Evolutionary conservation across 2,113 vertebrate genomes (phyloP).

Genomic region (Geococcyx californianus): DNA sequence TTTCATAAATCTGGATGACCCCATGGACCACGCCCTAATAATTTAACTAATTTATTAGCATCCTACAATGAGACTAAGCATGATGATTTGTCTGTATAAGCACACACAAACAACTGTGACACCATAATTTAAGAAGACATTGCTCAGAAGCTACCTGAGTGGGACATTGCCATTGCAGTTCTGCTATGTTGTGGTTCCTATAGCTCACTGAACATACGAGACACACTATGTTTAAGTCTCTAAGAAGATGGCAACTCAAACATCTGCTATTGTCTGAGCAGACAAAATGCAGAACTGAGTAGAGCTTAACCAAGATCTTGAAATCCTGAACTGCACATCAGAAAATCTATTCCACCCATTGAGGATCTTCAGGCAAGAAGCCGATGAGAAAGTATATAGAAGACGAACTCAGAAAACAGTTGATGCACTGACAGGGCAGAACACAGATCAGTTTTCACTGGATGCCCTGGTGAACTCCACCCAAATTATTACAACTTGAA

Average conservation of each 20-base stretch:
- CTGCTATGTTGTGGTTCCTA: not conserved
- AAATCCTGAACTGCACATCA: not conserved
- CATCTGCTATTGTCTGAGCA: not conserved
- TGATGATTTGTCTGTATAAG: not conserved
- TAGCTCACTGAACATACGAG: not conserved
- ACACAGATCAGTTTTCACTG: not conserved
- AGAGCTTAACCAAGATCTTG: not conserved
- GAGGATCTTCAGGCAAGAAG: not conserved
- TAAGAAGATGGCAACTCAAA: not conserved
- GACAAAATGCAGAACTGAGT: not conserved
- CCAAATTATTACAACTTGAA: not conserved
- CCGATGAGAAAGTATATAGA: not conserved
- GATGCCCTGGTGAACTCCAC: not conserved
- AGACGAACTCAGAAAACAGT: not conserved
- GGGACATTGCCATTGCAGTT: not conserved
- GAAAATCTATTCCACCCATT: accelerated
- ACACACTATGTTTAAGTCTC: accelerated
- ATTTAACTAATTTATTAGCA: not conserved
- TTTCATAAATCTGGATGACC: not conserved
- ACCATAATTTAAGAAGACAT: not conserved
- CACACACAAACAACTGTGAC: no score
- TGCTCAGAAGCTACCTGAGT: not conserved
- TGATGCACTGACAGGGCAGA: not conserved
- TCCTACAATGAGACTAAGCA: not conserved
- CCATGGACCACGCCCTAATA: not conserved